Evolutionary conservation across 2,888 invertebrate genomes (phyloP).

Genomic region (Orthosia incerta): DNA sequence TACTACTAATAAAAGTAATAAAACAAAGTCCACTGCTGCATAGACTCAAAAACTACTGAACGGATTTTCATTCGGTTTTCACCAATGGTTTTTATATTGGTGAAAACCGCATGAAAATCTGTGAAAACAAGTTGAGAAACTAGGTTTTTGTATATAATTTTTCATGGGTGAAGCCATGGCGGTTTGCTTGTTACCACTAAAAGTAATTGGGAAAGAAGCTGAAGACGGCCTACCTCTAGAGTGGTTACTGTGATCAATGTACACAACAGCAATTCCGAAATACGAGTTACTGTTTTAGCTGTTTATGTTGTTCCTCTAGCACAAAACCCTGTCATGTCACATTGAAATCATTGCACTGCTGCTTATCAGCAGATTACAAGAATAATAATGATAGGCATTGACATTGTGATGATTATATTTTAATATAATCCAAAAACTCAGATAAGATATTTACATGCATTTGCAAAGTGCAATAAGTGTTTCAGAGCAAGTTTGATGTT

Average conservation of each 20-base stretch:
- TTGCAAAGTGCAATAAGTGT: background rate
- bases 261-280: background rate
- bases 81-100: too few relatives aligned
- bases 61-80: too few relatives aligned
- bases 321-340: background rate
- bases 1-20: too few relatives aligned
- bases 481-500: background rate
- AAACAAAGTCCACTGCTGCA: too few relatives aligned
- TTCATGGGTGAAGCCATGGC: too few relatives aligned
- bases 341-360: background rate
- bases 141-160: too few relatives aligned
- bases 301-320: background rate
- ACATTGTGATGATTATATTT: conserved; percentile 1
- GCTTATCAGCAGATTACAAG: background rate
- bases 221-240: background rate
- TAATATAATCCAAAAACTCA: background rate
- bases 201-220: background rate
- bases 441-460: background rate
- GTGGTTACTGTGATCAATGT: background rate
- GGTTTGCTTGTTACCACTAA: background rate
- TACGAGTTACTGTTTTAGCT: background rate
- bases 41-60: too few relatives aligned
- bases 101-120: too few relatives aligned
- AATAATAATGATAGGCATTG: background rate
- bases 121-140: too few relatives aligned